Evolutionary conservation across 2,888 invertebrate genomes (phyloP).

Genomic region (Vesta saturnalis): DNA sequence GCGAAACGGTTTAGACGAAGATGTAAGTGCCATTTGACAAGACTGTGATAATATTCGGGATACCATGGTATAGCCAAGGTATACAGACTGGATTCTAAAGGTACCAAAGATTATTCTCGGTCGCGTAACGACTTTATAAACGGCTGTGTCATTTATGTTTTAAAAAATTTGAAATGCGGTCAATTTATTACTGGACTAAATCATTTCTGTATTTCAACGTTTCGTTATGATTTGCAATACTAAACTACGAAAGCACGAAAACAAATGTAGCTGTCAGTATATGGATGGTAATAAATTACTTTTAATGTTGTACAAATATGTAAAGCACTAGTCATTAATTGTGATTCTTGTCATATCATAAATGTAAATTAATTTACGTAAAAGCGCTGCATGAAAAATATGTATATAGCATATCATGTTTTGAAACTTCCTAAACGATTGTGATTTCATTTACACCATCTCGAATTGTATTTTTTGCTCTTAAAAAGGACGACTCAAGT

Average conservation of each 20-base stretch:
- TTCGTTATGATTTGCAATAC: not conserved
- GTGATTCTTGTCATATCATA: slow-evolving; percentile 33
- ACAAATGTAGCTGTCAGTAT: slow-evolving; percentile 15
- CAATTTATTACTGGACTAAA: no score
- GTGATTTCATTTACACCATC: slow-evolving; percentile 25
- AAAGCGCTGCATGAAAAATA: slow-evolving; percentile 4
- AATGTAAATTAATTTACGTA: slow-evolving; percentile 26
- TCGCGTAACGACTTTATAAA: slow-evolving; percentile 16
- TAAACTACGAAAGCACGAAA: not conserved
- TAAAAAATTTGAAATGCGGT: slow-evolving; percentile 22
- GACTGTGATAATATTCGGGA: slow-evolving; percentile 57
- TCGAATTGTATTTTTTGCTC: slow-evolving; percentile 20
- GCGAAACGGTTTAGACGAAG: slow-evolving; percentile 57
- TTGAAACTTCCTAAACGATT: slow-evolving; percentile 27
- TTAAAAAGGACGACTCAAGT: slow-evolving; percentile 37
- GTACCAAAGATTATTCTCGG: not conserved
- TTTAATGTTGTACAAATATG: slow-evolving; percentile 33
- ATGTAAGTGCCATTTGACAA: slow-evolving; percentile 60
- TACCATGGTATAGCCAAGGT: slow-evolving; percentile 56
- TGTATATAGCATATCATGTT: slow-evolving; percentile 30
- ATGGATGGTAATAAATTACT: slow-evolving; percentile 20
- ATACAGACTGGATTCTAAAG: not conserved
- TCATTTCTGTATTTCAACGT: no score
- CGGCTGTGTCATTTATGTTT: slow-evolving; percentile 26
- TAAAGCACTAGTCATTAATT: slow-evolving; percentile 40